Evolutionary conservation across 2,888 invertebrate species (phyloP).

Genomic region (Conops quadrifasciatus): DNA sequence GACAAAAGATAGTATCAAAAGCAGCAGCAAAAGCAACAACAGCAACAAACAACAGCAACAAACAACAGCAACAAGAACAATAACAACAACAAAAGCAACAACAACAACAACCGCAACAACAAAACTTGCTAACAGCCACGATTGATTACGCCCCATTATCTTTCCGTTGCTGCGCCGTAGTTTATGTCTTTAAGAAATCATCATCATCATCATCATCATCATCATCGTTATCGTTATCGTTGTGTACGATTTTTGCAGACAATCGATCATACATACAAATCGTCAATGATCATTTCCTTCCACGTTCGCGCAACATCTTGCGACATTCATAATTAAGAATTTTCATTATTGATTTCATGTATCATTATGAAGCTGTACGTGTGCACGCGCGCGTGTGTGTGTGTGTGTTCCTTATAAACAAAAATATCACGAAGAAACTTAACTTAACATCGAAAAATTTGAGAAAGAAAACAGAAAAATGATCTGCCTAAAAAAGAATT

Average conservation of each 20-base stretch:
- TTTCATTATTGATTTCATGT: too few species aligned
- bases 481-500: neutral
- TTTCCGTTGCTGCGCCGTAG: too few species aligned
- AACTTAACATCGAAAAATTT: too few species aligned
- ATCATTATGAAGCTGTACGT: neutral
- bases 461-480: neutral
- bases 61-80: too few species aligned
- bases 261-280: too few species aligned
- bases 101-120: neutral
- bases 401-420: conserved; percentile 8
- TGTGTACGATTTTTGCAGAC: too few species aligned
- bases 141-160: conserved; percentile 23
- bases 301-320: too few species aligned
- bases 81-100: neutral
- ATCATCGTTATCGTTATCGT: too few species aligned
- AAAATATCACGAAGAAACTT: neutral
- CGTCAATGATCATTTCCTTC: too few species aligned
- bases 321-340: too few species aligned
- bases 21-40: neutral
- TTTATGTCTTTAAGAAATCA: too few species aligned
- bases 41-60: neutral
- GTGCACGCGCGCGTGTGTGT: neutral
- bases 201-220: too few species aligned
- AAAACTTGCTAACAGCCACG: neutral
- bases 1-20: neutral